Evolutionary conservation across 2,888 invertebrate species (phyloP).

Genomic region (Stenurella melanura): DNA sequence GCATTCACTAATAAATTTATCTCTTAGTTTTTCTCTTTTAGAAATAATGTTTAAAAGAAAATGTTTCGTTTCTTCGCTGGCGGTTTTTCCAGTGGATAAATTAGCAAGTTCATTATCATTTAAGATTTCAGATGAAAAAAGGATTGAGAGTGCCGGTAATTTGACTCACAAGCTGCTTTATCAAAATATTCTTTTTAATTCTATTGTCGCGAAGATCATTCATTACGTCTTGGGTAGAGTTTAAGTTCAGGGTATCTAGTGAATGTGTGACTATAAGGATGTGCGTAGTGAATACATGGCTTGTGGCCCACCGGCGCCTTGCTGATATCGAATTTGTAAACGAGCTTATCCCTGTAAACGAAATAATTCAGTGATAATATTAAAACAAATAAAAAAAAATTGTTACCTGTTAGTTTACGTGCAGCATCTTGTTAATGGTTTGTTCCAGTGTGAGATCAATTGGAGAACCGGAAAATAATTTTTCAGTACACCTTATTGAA

Average conservation of each 20-base stretch:
- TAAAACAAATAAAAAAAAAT: too few species aligned
- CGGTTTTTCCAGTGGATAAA: background rate
- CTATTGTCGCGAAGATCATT: background rate
- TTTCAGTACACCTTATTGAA: too few species aligned
- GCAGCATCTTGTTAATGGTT: too few species aligned
- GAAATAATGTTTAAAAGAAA: too few species aligned
- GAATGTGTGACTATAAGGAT: background rate
- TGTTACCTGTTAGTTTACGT: too few species aligned
- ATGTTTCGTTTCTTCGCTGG: too few species aligned
- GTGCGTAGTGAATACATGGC: too few species aligned
- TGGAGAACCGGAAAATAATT: too few species aligned
- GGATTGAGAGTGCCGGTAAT: background rate
- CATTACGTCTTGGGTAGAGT: background rate
- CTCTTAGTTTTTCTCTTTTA: too few species aligned
- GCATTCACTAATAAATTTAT: background rate
- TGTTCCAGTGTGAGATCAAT: too few species aligned
- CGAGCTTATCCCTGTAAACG: background rate
- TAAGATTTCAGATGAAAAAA: background rate
- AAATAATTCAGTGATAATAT: too few species aligned
- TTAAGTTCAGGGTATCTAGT: background rate
- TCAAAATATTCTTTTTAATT: background rate
- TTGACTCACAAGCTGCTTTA: background rate
- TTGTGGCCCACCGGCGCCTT: background rate
- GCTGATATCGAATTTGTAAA: slow-evolving; percentile 12
- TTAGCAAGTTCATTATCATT: background rate